These are phyloP conservation scores for Mactromeris polynyma DNA, from an alignment of 2,888 invertebrate species.

Conservation along the genomic window DNA sequence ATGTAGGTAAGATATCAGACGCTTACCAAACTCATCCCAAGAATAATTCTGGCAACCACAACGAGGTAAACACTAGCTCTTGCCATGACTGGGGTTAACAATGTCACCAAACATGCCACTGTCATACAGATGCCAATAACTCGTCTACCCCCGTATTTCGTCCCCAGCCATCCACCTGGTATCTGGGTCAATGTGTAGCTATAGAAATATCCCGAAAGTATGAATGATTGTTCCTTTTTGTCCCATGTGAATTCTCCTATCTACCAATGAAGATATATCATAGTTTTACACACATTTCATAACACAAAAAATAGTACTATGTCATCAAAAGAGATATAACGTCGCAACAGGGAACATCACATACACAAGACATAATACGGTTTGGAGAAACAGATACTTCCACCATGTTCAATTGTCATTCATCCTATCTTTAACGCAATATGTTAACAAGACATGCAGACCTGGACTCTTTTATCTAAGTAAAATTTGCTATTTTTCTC, in stretches of 20 bases:
- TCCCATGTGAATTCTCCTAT: slow-evolving; percentile 75
- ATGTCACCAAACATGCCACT: slow-evolving; percentile 75
- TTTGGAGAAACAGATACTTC: too few species aligned
- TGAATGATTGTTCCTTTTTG: slow-evolving; percentile 70
- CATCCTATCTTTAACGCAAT: too few species aligned
- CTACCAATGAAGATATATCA: neutral
- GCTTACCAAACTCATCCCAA: slow-evolving; percentile 13
- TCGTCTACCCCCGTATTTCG: slow-evolving; percentile 81
- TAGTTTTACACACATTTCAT: too few species aligned
- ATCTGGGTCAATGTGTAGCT: slow-evolving; percentile 77
- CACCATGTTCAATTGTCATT: too few species aligned
- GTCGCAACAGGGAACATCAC: too few species aligned
- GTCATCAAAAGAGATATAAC: too few species aligned
- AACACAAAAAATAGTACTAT: too few species aligned
- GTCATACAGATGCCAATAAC: slow-evolving; percentile 85
- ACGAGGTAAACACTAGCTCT: slow-evolving; percentile 74
- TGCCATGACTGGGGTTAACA: slow-evolving; percentile 81
- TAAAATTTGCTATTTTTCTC: too few species aligned
- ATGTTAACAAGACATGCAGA: too few species aligned
- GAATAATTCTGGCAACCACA: slow-evolving; percentile 72
- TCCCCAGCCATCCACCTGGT: slow-evolving; percentile 75
- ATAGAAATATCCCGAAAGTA: slow-evolving; percentile 79
- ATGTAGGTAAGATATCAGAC: neutral
- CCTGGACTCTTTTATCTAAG: too few species aligned
- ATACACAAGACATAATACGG: too few species aligned